Percentiles rank a stretch among this genome's conserved stretches.
These are phyloP conservation scores for Okamejei kenojei DNA, from an alignment of 2,797 vertebrate genomes.

Conservation along the genomic window DNA sequence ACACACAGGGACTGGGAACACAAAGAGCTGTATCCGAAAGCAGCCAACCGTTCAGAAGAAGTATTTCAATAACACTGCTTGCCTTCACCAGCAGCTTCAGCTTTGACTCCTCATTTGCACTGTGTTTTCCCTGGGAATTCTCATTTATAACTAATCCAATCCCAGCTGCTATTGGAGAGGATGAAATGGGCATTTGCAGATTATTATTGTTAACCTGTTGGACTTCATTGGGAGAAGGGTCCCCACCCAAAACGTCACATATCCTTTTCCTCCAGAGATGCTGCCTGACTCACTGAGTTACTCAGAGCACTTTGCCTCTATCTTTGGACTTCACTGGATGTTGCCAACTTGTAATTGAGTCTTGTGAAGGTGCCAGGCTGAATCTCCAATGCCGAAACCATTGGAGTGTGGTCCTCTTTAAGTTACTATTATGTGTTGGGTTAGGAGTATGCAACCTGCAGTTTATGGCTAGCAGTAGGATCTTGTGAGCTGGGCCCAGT, in stretches of 20 bases:
- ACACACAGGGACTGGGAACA: not conserved
- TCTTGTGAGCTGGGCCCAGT: not conserved
- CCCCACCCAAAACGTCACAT: too few relatives aligned
- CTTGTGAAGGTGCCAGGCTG: not conserved
- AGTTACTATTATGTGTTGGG: not conserved
- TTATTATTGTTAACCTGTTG: conserved; percentile 6
- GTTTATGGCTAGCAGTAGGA: not conserved
- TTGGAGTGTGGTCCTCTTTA: not conserved
- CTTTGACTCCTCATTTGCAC: not conserved
- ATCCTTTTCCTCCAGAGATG: too few relatives aligned
- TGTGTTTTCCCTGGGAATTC: not conserved
- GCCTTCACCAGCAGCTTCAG: not conserved
- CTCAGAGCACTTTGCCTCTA: too few relatives aligned
- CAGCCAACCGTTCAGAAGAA: not conserved
- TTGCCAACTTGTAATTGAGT: not conserved
- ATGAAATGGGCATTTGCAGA: not conserved
- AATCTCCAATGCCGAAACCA: not conserved
- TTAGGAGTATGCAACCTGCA: not conserved
- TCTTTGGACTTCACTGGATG: not conserved
- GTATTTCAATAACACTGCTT: not conserved
- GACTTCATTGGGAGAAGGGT: not conserved
- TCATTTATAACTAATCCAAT: not conserved
- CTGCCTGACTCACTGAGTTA: too few relatives aligned
- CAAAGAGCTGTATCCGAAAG: not conserved
- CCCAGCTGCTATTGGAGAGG: not conserved